These are phyloP conservation scores for Eunapius fragilis DNA, from an alignment of 37 sponge, comb jelly and placozoan species.

Conservation along the genomic window DNA sequence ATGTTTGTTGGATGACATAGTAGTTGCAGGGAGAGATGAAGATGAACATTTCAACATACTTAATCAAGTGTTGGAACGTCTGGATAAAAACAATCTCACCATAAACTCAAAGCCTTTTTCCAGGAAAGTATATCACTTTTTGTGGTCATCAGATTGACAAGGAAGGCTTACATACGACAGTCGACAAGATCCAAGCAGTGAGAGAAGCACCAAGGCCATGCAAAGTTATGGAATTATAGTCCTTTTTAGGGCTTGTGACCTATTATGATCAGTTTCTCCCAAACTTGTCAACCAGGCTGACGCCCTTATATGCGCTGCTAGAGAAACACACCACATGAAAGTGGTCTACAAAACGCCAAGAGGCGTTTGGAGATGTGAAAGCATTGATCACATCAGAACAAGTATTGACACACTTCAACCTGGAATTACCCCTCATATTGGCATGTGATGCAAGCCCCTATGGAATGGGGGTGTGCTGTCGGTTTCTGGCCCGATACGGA, in stretches of 20 bases:
- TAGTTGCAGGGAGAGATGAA: too few species aligned
- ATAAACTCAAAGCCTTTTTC: conserved; percentile 19
- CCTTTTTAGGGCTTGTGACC: conserved; percentile 33
- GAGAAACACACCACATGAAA: conserved; percentile 22
- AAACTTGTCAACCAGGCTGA: too few species aligned
- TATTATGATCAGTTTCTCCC: too few species aligned
- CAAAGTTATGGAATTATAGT: conserved; percentile 3
- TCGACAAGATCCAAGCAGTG: too few species aligned
- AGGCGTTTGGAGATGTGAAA: conserved; percentile 31
- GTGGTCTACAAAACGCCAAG: conserved; percentile 18
- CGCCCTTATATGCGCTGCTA: too few species aligned
- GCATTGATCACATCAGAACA: conserved; percentile 26
- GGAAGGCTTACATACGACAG: too few species aligned
- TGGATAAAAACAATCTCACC: too few species aligned
- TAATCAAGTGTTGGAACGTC: too few species aligned
- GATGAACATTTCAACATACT: too few species aligned
- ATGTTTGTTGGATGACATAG: too few species aligned
- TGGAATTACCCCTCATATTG: not conserved
- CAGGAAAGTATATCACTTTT: not conserved
- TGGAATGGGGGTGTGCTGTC: conserved; percentile 1
- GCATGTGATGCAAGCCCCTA: conserved; percentile 44
- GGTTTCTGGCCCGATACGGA: too few species aligned
- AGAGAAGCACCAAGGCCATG: conserved; percentile 24
- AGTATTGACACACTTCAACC: too few species aligned
- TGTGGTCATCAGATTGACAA: conserved; percentile 32